These are phyloP conservation scores for Lasioglossum figueresi DNA, from an alignment of 2,888 invertebrate genomes.

Conservation along the genomic window DNA sequence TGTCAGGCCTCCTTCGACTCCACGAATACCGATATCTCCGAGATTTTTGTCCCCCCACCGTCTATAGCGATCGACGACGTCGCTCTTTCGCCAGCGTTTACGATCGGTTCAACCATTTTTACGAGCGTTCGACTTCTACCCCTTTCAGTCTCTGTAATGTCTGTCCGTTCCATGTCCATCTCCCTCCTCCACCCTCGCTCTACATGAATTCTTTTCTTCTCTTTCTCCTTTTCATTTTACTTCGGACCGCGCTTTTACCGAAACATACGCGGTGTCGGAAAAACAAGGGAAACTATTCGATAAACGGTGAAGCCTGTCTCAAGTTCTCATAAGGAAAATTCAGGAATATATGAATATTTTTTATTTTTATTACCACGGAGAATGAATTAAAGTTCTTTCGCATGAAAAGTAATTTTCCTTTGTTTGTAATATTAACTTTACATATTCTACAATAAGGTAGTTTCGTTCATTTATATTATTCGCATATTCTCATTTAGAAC, in stretches of 20 bases:
- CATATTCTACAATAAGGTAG: no score
- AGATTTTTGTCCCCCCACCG: conserved; percentile 68
- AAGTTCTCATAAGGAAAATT: not conserved
- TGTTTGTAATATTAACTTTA: not conserved
- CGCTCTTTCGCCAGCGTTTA: conserved; percentile 72
- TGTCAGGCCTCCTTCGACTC: conserved; percentile 29
- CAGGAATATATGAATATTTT: not conserved
- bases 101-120: conserved; percentile 80
- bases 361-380: no score
- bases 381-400: no score
- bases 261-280: conserved; percentile 15
- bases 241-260: conserved; percentile 1
- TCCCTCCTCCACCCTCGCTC: conserved; percentile 7
- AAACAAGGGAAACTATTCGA: not conserved
- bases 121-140: conserved; percentile 79
- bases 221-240: not conserved
- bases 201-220: conserved; percentile 5
- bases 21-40: conserved; percentile 48
- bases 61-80: conserved; percentile 63
- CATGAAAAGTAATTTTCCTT: not conserved
- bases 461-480: no score
- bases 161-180: conserved; percentile 66
- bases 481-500: no score
- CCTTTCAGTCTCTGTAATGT: conserved; percentile 78
- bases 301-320: not conserved